These are phyloP conservation scores for Diplodus sargus DNA, from an alignment of 2,797 vertebrate genomes.

Conservation along the genomic window DNA sequence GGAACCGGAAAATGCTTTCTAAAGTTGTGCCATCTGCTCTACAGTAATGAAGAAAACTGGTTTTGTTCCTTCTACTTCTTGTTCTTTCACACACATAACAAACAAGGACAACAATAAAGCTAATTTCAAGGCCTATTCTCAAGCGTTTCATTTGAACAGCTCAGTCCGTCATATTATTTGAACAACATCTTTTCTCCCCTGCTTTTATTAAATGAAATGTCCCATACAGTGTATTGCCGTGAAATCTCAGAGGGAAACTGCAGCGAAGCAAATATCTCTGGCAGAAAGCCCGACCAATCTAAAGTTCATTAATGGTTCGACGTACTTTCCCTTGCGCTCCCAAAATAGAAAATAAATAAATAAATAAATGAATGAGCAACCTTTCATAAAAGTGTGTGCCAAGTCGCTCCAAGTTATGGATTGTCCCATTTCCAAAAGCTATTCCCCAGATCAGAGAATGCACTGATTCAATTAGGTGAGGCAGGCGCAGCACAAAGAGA, in stretches of 20 bases:
- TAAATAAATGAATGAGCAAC: conserved; percentile 23
- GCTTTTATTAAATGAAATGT: conserved; percentile 24
- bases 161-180: conserved; percentile 1
- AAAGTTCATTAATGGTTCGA: conserved; percentile 26
- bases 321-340: conserved; percentile 1
- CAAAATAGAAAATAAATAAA: conserved; percentile 52
- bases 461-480: conserved; percentile 41
- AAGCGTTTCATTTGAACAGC: neutral
- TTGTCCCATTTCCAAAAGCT: conserved; percentile 50
- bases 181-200: neutral
- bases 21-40: neutral
- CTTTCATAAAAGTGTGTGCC: conserved; percentile 41
- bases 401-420: conserved; percentile 34
- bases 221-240: neutral
- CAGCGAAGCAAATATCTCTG: neutral
- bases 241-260: conserved; percentile 8
- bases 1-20: conserved; percentile 2
- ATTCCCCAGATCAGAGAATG: conserved; percentile 32
- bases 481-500: conserved; percentile 18
- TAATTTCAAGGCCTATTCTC: neutral
- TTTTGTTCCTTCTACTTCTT: neutral
- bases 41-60: neutral
- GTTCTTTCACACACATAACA: neutral
- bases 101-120: neutral
- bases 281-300: conserved; percentile 12